phyloP scores from a whole-genome alignment of 35 echinoderm and acorn worm genomes.

The Chiridota heheva region DNA sequence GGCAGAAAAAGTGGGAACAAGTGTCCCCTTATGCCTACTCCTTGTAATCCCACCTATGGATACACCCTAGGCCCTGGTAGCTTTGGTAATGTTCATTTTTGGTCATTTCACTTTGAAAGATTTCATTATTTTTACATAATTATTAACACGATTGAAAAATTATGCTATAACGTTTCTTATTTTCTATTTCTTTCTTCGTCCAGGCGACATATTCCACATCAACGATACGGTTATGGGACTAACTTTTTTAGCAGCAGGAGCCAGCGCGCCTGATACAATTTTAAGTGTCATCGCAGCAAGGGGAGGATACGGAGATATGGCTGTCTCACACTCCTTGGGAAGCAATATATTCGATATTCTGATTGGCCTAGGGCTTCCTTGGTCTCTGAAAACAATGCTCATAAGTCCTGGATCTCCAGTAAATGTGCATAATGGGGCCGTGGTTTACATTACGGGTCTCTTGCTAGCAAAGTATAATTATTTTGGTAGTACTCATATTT shows the following conservation, averaged over 20 bases:
- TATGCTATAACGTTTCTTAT: too few relatives aligned
- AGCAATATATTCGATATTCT: conserved; percentile 97
- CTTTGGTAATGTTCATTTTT: too few relatives aligned
- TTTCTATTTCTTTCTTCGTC: neutral
- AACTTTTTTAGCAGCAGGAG: conserved; percentile 74
- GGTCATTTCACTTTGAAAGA: too few relatives aligned
- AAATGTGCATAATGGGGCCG: conserved; percentile 56
- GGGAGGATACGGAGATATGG: conserved; percentile 87
- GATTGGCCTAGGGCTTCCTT: conserved; percentile 84
- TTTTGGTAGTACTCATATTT: conserved; percentile 31
- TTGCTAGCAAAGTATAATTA: conserved; percentile 58
- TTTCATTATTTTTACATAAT: too few relatives aligned
- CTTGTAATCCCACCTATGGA: too few relatives aligned
- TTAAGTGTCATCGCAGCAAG: conserved; percentile 77
- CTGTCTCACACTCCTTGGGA: conserved; percentile 90
- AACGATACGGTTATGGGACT: conserved; percentile 82
- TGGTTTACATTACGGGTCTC: conserved; percentile 54
- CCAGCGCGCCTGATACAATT: conserved; percentile 82
- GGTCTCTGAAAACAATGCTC: conserved; percentile 79
- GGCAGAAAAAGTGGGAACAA: too few relatives aligned
- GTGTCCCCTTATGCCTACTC: too few relatives aligned
- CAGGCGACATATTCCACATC: conserved; percentile 67
- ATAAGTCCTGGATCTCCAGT: conserved; percentile 33
- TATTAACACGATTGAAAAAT: too few relatives aligned
- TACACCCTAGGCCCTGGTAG: too few relatives aligned